Conservation (phyloP, 2,888 invertebrate genomes). For the Ormyrus rosae region DNA sequence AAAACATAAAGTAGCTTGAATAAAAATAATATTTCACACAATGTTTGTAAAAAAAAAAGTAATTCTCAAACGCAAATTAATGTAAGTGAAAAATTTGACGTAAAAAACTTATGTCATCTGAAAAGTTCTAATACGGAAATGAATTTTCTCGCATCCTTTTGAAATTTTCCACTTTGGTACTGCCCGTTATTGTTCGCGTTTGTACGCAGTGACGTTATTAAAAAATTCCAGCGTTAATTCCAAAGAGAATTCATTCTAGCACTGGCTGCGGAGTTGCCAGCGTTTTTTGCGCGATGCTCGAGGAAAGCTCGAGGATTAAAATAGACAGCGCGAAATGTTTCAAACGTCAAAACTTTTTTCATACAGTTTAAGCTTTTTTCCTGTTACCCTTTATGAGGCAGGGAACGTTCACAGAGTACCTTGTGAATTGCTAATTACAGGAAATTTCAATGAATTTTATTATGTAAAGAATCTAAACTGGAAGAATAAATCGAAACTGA, state of each 20-base stretch:
- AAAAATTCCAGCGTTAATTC: slow-evolving; percentile 60
- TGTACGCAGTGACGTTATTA: slow-evolving; percentile 54
- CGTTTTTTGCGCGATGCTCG: slow-evolving; percentile 18
- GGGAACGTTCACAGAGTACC: neutral
- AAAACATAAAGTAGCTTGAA: no score
- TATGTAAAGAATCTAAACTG: no score
- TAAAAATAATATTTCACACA: no score
- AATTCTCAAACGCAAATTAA: no score
- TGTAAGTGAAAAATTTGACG: neutral
- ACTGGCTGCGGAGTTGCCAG: neutral
- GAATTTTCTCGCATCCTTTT: slow-evolving; percentile 14
- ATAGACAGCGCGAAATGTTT: slow-evolving; percentile 26
- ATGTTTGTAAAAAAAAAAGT: no score
- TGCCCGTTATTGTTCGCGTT: slow-evolving; percentile 30
- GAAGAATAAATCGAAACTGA: no score
- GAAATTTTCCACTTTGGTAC: neutral
- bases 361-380: slow-evolving; percentile 9
- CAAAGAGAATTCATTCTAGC: slow-evolving; percentile 23
- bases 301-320: slow-evolving; percentile 36
- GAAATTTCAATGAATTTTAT: no score
- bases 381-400: neutral
- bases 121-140: slow-evolving; percentile 24
- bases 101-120: neutral
- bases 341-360: slow-evolving; percentile 19
- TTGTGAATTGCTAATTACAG: neutral